Conservation (phyloP, 2,797 vertebrate species). For the Heteromormyrus szaboi region DNA sequence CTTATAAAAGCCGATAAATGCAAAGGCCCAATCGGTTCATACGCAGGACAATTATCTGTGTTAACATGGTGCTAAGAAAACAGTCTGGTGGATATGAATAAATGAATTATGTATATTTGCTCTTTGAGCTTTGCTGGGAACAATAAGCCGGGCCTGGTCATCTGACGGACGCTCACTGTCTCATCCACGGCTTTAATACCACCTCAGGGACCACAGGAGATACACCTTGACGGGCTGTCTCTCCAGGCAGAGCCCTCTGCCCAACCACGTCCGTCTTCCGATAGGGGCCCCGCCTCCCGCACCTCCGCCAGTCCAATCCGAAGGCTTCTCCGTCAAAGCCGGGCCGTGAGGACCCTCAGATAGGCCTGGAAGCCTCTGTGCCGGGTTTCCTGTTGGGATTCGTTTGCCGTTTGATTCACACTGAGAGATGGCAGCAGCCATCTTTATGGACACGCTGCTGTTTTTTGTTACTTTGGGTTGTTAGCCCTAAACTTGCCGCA, state of each 20-base stretch:
- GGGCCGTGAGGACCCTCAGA: neutral
- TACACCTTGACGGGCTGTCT: neutral
- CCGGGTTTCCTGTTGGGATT: neutral
- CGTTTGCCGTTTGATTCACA: neutral
- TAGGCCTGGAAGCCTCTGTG: neutral
- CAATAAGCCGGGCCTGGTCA: slow-evolving; percentile 9
- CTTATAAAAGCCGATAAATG: neutral
- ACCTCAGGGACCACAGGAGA: neutral
- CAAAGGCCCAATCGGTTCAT: neutral
- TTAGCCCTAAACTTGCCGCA: neutral
- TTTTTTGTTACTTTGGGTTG: neutral
- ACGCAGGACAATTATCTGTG: neutral
- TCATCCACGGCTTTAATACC: neutral
- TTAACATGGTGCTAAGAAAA: neutral
- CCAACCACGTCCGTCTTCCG: neutral
- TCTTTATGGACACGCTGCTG: neutral
- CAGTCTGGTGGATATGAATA: slow-evolving; percentile 10
- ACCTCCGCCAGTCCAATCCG: neutral
- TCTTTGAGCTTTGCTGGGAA: slow-evolving; percentile 8
- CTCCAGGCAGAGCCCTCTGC: neutral
- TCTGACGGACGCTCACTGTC: neutral
- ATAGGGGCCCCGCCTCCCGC: neutral
- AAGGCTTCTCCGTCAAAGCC: neutral
- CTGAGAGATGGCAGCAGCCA: neutral
- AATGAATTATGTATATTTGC: slow-evolving; percentile 24